phyloP scores from a whole-genome alignment of 2,113 vertebrate species.

The Oncorhynchus keta region DNA sequence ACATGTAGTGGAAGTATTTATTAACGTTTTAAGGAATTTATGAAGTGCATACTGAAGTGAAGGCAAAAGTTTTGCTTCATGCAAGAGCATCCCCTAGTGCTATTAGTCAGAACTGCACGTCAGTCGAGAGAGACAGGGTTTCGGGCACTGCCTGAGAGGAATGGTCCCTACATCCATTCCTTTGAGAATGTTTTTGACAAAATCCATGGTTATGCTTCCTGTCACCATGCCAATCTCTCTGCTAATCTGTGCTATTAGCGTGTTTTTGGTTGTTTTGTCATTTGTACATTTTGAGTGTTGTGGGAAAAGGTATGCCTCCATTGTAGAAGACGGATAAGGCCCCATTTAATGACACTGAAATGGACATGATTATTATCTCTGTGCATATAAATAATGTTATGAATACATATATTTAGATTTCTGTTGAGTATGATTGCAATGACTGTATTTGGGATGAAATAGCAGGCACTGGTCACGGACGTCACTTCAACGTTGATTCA shows the following conservation, averaged over 20 bases:
- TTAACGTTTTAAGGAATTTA: background rate
- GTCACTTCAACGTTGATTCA: too few species aligned
- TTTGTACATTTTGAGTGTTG: too few species aligned
- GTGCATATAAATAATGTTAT: too few species aligned
- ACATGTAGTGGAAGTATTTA: background rate
- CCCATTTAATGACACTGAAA: too few species aligned
- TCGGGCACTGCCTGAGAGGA: background rate
- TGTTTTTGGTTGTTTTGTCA: background rate
- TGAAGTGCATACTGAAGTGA: slow-evolving; percentile 27
- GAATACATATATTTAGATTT: too few species aligned
- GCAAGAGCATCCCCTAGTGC: slow-evolving; percentile 89
- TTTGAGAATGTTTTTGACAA: background rate
- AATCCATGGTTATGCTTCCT: background rate
- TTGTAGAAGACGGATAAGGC: too few species aligned
- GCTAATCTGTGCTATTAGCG: background rate
- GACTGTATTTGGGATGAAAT: too few species aligned
- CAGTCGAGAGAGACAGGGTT: background rate
- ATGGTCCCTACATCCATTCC: background rate
- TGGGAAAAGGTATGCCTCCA: too few species aligned
- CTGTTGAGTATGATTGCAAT: too few species aligned
- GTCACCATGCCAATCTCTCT: background rate
- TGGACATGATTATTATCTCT: too few species aligned
- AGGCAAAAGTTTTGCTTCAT: slow-evolving; percentile 68
- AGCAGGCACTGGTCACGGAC: too few species aligned
- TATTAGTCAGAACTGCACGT: slow-evolving; percentile 50